phyloP scores from a whole-genome alignment of 2,888 invertebrate species.

The Lydus trimaculatus region DNA sequence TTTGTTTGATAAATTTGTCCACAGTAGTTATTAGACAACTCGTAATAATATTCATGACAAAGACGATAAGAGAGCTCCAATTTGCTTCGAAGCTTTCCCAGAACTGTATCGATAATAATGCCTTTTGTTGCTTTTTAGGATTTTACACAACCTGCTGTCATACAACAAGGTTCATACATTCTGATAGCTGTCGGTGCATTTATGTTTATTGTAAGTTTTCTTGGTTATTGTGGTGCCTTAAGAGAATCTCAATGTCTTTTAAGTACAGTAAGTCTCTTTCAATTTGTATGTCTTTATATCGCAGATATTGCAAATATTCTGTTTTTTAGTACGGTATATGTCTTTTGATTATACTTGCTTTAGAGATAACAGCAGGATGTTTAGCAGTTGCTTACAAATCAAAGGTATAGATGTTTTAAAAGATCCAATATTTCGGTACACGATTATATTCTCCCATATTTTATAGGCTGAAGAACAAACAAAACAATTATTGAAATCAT shows the following conservation, averaged over 20 bases:
- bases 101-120: too few relatives aligned
- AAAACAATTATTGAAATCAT: slow-evolving; percentile 66
- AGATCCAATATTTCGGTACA: too few relatives aligned
- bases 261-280: slow-evolving; percentile 67
- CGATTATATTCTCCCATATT: too few relatives aligned
- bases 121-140: too few relatives aligned
- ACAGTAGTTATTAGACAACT: too few relatives aligned
- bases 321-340: slow-evolving; percentile 73
- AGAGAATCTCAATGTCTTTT: slow-evolving; percentile 76
- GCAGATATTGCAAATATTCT: too few relatives aligned
- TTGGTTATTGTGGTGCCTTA: slow-evolving; percentile 83
- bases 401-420: slow-evolving; percentile 60
- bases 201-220: slow-evolving; percentile 75
- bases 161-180: slow-evolving; percentile 73
- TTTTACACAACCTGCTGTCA: slow-evolving; percentile 69
- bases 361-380: slow-evolving; percentile 72
- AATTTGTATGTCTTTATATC: too few relatives aligned
- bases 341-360: slow-evolving; percentile 68
- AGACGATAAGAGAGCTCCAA: too few relatives aligned
- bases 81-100: too few relatives aligned
- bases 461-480: slow-evolving; percentile 70
- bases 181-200: slow-evolving; percentile 73
- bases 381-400: slow-evolving; percentile 71
- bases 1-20: too few relatives aligned
- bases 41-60: too few relatives aligned